phyloP scores from a whole-genome alignment of 2,888 invertebrate genomes.

The Mythimna lalbum region DNA sequence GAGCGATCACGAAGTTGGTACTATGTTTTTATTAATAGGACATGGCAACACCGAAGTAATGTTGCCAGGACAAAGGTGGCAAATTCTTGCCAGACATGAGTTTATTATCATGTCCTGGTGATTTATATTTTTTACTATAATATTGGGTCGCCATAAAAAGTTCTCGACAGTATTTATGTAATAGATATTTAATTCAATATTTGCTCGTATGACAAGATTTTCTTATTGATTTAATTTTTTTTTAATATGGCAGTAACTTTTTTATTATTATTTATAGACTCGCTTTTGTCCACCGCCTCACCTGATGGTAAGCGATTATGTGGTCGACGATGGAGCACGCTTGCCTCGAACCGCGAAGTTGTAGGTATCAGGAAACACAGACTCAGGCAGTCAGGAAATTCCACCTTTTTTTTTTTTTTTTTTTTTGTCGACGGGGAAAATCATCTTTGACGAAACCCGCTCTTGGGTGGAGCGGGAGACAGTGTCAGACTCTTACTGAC shows the following conservation, averaged over 20 bases:
- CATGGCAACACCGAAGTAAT: constrained; percentile 38
- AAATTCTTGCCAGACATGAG: constrained; percentile 21
- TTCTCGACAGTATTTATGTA: neutral
- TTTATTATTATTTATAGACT: too few relatives aligned
- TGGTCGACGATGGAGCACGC: too few relatives aligned
- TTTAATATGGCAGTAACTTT: neutral
- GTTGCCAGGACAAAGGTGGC: constrained; percentile 48
- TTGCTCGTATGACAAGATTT: neutral
- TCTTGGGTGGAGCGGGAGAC: too few relatives aligned
- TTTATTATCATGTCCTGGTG: constrained; percentile 18
- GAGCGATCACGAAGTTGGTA: constrained; percentile 29
- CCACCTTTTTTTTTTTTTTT: too few relatives aligned
- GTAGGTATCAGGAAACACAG: too few relatives aligned
- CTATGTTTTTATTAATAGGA: constrained; percentile 41
- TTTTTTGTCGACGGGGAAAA: too few relatives aligned
- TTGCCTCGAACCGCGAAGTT: too few relatives aligned
- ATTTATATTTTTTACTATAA: constrained; percentile 11
- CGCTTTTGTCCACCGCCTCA: too few relatives aligned
- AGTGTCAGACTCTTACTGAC: too few relatives aligned
- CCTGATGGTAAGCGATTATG: too few relatives aligned
- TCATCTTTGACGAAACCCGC: too few relatives aligned
- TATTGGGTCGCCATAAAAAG: constrained; percentile 7
- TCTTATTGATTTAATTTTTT: neutral
- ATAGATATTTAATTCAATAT: neutral
- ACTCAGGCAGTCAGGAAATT: too few relatives aligned